Conservation (phyloP, 2,113 vertebrate species). For the Apodemus sylvaticus region DNA sequence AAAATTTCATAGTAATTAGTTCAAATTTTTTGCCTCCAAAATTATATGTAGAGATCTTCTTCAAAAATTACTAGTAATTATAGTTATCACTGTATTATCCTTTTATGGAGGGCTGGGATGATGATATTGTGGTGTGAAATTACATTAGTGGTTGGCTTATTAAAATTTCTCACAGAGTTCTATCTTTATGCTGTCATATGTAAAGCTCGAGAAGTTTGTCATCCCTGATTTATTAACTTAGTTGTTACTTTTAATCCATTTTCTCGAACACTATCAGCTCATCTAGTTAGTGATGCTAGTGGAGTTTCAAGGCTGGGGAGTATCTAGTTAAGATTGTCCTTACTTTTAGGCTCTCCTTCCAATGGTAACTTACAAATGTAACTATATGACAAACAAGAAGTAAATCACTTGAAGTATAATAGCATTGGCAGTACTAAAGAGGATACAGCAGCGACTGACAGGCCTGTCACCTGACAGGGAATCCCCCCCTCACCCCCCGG, state of each 20-base stretch:
- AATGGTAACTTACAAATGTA: neutral
- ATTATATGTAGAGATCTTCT: neutral
- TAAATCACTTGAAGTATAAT: slow-evolving; percentile 2
- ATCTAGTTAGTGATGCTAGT: neutral
- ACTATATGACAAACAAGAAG: neutral
- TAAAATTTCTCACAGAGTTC: slow-evolving; percentile 29
- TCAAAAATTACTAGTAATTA: slow-evolving; percentile 21
- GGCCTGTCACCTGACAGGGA: neutral
- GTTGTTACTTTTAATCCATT: slow-evolving; percentile 33
- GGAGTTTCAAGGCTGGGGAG: neutral
- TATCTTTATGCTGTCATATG: neutral
- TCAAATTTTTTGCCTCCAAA: slow-evolving; percentile 8
- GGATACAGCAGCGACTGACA: neutral
- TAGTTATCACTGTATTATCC: neutral
- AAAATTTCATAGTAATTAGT: slow-evolving; percentile 20
- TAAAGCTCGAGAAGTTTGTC: neutral
- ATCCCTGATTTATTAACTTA: slow-evolving; percentile 4
- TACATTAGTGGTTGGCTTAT: slow-evolving; percentile 22
- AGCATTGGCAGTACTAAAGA: neutral
- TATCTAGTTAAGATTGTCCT: neutral
- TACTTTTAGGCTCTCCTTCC: neutral
- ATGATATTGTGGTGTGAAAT: slow-evolving; percentile 1
- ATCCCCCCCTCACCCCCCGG: no score
- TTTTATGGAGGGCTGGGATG: neutral
- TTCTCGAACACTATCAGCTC: neutral